Conservation (phyloP, 2,797 vertebrate genomes). For the Fistularia commersonii region DNA sequence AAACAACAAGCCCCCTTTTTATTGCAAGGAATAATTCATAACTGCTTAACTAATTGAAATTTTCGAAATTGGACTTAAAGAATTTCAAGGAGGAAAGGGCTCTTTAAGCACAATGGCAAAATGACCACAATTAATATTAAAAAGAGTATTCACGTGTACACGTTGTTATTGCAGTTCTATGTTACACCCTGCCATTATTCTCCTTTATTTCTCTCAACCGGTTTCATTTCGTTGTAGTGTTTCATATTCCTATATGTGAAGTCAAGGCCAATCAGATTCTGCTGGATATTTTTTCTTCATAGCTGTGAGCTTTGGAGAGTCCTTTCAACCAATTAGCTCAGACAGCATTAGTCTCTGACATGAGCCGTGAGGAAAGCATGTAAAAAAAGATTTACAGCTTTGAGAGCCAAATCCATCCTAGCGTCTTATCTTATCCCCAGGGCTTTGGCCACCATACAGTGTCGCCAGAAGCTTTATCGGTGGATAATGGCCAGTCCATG, state of each 20-base stretch:
- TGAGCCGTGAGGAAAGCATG: slow-evolving; percentile 11
- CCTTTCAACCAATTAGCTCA: slow-evolving; percentile 61
- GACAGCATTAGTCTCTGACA: slow-evolving; percentile 39
- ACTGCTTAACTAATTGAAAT: too few relatives aligned
- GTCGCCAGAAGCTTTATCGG: slow-evolving; percentile 53
- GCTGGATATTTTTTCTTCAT: slow-evolving; percentile 42
- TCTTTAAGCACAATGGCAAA: too few relatives aligned
- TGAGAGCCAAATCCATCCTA: slow-evolving; percentile 56
- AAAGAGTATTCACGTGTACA: too few relatives aligned
- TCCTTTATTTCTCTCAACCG: slow-evolving; percentile 5
- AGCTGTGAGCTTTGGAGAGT: slow-evolving; percentile 37
- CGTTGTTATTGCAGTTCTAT: not conserved
- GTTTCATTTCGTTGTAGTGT: slow-evolving; percentile 26
- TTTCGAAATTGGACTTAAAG: too few relatives aligned
- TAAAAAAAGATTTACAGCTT: slow-evolving; percentile 62
- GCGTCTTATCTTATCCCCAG: slow-evolving; percentile 47
- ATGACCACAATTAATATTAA: too few relatives aligned
- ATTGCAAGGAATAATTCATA: too few relatives aligned
- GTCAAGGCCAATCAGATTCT: slow-evolving; percentile 33
- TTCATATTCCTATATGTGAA: slow-evolving; percentile 8
- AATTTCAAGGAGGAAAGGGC: too few relatives aligned
- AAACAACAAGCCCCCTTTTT: too few relatives aligned
- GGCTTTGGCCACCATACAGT: slow-evolving; percentile 51
- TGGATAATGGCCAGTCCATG: slow-evolving; percentile 44
- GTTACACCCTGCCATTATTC: not conserved